Percentiles rank a stretch among this genome's conserved stretches.
Conservation (phyloP, 2,113 vertebrate genomes). For the Prolemur simus region DNA sequence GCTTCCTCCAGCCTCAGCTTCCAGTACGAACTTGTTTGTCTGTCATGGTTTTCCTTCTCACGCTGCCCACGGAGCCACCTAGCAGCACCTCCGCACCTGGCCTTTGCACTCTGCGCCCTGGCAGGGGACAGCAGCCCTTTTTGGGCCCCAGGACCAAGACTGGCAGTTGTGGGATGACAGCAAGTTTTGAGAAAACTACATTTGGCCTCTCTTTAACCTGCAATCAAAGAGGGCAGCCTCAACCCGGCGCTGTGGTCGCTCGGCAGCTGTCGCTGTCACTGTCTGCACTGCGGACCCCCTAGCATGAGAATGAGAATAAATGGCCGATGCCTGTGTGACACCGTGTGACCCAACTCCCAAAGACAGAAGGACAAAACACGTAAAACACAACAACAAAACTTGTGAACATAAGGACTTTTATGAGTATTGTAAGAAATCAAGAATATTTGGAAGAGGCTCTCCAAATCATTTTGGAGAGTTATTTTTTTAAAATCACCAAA, state of each 20-base stretch:
- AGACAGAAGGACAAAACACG: background rate
- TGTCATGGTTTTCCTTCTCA: background rate
- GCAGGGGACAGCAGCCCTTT: background rate
- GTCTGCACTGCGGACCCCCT: background rate
- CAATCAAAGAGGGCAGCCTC: background rate
- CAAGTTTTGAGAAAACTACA: background rate
- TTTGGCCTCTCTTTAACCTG: background rate
- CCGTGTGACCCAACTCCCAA: background rate
- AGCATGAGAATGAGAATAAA: background rate
- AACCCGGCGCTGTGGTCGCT: background rate
- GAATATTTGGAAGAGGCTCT: background rate
- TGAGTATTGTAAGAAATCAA: rapidly evolving
- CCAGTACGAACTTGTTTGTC: rapidly evolving
- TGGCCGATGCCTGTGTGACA: no score
- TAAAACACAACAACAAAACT: background rate
- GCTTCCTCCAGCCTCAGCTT: background rate
- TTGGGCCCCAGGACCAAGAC: background rate
- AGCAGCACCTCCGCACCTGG: background rate
- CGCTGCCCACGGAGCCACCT: background rate
- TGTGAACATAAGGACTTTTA: background rate
- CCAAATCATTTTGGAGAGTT: background rate
- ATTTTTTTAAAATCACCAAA: background rate
- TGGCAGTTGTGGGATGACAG: background rate
- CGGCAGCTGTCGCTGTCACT: no score
- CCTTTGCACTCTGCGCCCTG: rapidly evolving